Percentiles rank a stretch among this genome's conserved stretches.
phyloP scores from a whole-genome alignment of 1,140 invertebrate genomes.

The Drosophila kikkawai region DNA sequence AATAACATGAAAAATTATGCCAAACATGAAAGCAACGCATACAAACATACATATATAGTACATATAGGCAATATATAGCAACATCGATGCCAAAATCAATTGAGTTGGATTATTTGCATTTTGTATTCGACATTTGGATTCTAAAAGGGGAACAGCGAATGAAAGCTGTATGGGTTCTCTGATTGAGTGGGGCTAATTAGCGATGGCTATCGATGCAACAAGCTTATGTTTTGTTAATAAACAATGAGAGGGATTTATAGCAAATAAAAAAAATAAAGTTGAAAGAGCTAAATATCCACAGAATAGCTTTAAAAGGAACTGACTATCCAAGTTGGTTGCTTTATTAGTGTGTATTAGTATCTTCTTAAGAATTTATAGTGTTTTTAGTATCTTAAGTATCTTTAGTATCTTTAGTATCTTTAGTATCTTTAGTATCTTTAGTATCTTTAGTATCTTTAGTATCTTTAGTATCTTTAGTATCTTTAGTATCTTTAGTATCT shows the following conservation, averaged over 20 bases:
- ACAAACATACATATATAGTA: neutral
- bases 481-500: neutral
- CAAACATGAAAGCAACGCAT: neutral
- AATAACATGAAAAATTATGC: slow-evolving; percentile 32
- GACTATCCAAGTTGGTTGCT: too few species aligned
- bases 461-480: too few species aligned
- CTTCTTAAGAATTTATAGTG: too few species aligned
- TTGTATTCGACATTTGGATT: slow-evolving; percentile 12
- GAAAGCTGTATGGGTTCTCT: neutral
- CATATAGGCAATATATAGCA: neutral
- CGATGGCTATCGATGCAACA: neutral
- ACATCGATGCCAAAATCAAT: slow-evolving; percentile 27
- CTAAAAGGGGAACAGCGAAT: neutral
- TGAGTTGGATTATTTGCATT: slow-evolving; percentile 40
- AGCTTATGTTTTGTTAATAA: slow-evolving; percentile 5
- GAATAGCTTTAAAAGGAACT: neutral
- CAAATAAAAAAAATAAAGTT: neutral
- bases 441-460: too few species aligned
- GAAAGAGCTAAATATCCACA: too few species aligned
- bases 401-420: too few species aligned
- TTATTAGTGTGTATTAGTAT: too few species aligned
- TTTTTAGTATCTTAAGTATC: too few species aligned
- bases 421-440: too few species aligned
- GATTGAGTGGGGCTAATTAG: slow-evolving; percentile 44
- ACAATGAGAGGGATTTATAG: neutral